phyloP scores from a whole-genome alignment of 2,113 vertebrate genomes.

The Carassius carassius region DNA sequence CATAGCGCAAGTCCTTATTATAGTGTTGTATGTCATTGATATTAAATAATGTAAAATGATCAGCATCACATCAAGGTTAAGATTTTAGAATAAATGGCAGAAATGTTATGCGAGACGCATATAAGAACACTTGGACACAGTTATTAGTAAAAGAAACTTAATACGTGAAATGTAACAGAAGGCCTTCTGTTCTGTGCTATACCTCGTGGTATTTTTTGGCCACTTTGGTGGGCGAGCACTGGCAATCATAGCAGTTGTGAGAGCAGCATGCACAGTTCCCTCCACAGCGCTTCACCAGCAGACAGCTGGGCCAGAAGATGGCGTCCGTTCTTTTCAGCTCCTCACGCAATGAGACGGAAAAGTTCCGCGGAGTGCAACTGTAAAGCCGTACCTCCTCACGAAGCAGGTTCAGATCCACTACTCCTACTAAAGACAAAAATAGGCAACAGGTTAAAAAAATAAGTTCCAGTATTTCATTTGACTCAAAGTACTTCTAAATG shows the following conservation, averaged over 20 bases:
- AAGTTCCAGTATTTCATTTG: not conserved
- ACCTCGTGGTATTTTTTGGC: slow-evolving; percentile 96
- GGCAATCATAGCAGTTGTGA: slow-evolving; percentile 88
- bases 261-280: slow-evolving; percentile 96
- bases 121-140: not conserved
- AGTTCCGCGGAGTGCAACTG: slow-evolving; percentile 96
- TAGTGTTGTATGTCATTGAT: too few relatives aligned
- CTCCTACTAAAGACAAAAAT: slow-evolving; percentile 83
- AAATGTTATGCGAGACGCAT: too few relatives aligned
- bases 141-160: not conserved
- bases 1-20: too few relatives aligned
- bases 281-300: slow-evolving; percentile 95
- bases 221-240: slow-evolving; percentile 86
- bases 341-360: slow-evolving; percentile 90
- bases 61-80: too few relatives aligned
- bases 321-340: slow-evolving; percentile 91
- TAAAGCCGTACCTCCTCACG: slow-evolving; percentile 92
- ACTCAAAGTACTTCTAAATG: not conserved
- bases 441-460: slow-evolving; percentile 68
- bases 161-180: not conserved
- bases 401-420: slow-evolving; percentile 88
- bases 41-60: too few relatives aligned
- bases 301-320: slow-evolving; percentile 97
- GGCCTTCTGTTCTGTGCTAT: slow-evolving; percentile 25
- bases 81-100: too few relatives aligned